These are phyloP conservation scores for Caenorhabditis imperialis DNA, from an alignment of 2,888 invertebrate genomes.

Conservation along the genomic window DNA sequence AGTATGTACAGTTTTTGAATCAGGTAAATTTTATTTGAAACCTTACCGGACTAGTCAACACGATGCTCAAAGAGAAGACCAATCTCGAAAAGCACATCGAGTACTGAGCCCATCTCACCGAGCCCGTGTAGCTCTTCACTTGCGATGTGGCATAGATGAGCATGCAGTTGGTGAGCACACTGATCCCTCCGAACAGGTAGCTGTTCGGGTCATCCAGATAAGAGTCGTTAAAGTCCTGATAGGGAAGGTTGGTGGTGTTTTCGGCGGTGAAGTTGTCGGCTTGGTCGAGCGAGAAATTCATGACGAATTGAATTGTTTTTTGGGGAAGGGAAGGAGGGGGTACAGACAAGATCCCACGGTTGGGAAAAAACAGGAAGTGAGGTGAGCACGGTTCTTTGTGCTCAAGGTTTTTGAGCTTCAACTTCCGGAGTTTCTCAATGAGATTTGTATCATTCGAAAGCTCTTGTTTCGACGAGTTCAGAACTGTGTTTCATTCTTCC, in stretches of 20 bases:
- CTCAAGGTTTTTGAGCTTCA: too few species aligned
- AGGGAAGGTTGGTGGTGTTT: slow-evolving; percentile 5
- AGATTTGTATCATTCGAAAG: too few species aligned
- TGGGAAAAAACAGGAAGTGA: slow-evolving; percentile 5
- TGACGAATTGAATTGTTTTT: slow-evolving; percentile 1
- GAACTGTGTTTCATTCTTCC: too few species aligned
- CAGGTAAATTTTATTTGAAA: too few species aligned
- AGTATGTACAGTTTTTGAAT: too few species aligned
- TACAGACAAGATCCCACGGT: background rate
- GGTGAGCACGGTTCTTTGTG: too few species aligned
- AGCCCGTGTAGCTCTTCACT: slow-evolving; percentile 19
- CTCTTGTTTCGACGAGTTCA: too few species aligned
- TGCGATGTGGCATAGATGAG: slow-evolving; percentile 26
- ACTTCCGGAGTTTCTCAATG: too few species aligned
- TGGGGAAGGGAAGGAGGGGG: background rate
- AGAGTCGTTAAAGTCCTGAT: slow-evolving; percentile 20
- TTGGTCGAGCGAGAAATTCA: slow-evolving; percentile 7
- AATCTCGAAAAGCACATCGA: slow-evolving; percentile 7
- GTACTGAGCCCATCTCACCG: slow-evolving; percentile 19
- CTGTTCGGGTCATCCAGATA: slow-evolving; percentile 26
- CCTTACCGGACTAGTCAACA: slow-evolving; percentile 31
- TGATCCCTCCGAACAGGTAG: slow-evolving; percentile 12
- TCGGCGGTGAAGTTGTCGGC: slow-evolving; percentile 1
- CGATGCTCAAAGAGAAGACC: slow-evolving; percentile 24
- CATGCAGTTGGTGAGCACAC: slow-evolving; percentile 6